phyloP scores from a whole-genome alignment of 2,113 vertebrate genomes.

The Erpornis zantholeuca region DNA sequence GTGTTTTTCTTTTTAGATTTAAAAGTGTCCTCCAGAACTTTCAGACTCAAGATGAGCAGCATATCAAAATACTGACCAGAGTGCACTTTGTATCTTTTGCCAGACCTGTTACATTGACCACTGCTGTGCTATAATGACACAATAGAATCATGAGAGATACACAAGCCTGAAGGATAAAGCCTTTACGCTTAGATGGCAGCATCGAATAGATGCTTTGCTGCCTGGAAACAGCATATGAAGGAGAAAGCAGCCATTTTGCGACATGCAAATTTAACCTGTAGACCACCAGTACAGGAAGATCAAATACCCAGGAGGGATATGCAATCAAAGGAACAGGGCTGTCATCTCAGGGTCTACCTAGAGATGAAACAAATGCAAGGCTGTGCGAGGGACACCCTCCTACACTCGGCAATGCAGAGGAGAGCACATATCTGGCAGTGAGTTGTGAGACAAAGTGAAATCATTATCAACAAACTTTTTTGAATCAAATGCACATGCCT shows the following conservation, averaged over 20 bases:
- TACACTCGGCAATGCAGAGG: background rate
- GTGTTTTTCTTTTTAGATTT: background rate
- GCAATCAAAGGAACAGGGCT: background rate
- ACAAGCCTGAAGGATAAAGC: background rate
- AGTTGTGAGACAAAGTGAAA: rapidly evolving
- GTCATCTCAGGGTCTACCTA: background rate
- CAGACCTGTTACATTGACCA: background rate
- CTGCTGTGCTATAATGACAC: background rate
- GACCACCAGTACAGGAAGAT: background rate
- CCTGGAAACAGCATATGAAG: background rate
- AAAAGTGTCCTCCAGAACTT: background rate
- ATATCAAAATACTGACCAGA: background rate
- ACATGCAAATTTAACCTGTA: background rate
- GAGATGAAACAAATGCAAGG: background rate
- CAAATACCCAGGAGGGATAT: background rate
- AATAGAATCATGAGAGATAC: background rate
- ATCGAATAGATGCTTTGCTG: background rate
- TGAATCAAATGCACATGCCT: background rate
- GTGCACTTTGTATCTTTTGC: background rate
- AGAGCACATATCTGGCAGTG: background rate
- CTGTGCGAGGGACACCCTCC: background rate
- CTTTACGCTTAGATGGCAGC: background rate
- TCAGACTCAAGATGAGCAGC: background rate
- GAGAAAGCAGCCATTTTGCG: background rate
- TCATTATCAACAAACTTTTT: background rate